Base-by-base conservation (phyloP, 1,140 invertebrate species). In the Phortica variegata region DNA sequence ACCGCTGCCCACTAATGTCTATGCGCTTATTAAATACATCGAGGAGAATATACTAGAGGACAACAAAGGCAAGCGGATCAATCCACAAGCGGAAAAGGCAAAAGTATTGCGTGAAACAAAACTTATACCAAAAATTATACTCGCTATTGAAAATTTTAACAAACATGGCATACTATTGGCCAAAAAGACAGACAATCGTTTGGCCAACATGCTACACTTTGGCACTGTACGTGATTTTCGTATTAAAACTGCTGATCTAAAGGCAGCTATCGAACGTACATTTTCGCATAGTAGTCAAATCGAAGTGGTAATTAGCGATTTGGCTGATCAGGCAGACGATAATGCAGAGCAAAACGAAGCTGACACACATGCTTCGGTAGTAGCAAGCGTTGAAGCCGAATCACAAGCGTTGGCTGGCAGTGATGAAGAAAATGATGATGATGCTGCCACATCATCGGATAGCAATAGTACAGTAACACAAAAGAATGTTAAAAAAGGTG, bases 101-200 rank as follows among this genome's bases (percentile, higher is more conserved):
- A 83, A 83, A 75, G 77, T 85, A 32, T 62, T 85, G 6, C 78
- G 78, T 32, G 81, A 85, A 65, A 82, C 82, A 0, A 80, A 79
- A 55, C 55, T 75, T 3, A 82, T 85, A 56, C 83, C 83, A 2
- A 80, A 79, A 47, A 77, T 83, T 0, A 70, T 84, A 42, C 79
- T 78, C 51, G 80, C 80, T 52, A 80, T 84, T 10, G 83, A 85
- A 70, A 79, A 79, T 51, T 84, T 84, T 43, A 79, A 82, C 29
- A 82, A 82, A 60, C 80, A 78, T 43, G 65, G 84, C 26, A 78
- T 83, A 18, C 47, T 79, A 8, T 65, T 85, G 21, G 77, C 79
- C 3, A 84, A 83, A 37, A 85, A 83, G 59, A 80, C 79, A 3
- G 76, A 77, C 46, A 76, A 80, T 54, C 78, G 80, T 47, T 58